Conservation (phyloP, 1,140 invertebrate species). For the Gryon sp. region DNA sequence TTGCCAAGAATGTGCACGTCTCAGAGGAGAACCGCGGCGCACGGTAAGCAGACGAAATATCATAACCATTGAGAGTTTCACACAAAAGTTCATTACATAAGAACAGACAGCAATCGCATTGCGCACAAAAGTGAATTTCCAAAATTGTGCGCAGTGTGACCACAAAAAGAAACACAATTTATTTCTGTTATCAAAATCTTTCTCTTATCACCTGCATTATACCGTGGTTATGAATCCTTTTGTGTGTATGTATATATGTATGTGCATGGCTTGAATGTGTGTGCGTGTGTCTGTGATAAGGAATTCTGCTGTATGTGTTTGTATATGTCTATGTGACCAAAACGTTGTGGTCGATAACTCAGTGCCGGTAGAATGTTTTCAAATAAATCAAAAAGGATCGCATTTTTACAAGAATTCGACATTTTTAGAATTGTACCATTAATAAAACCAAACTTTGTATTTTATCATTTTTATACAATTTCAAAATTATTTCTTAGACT, state of each 20-base stretch:
- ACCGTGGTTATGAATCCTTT: slow-evolving; percentile 1
- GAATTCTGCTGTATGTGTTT: no score
- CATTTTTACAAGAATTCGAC: no score
- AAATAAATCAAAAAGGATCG: no score
- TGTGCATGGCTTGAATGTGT: neutral
- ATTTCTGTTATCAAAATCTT: neutral
- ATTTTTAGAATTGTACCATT: no score
- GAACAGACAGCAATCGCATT: neutral
- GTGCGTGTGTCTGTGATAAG: no score
- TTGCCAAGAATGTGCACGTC: slow-evolving; percentile 36
- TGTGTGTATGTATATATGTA: slow-evolving; percentile 1
- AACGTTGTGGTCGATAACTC: slow-evolving; percentile 43
- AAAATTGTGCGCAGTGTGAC: slow-evolving; percentile 12
- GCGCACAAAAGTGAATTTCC: neutral
- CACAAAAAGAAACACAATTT: no score
- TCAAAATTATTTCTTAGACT: no score
- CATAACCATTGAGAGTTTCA: slow-evolving; percentile 16
- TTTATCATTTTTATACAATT: no score
- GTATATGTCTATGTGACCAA: no score
- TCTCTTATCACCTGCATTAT: slow-evolving; percentile 11
- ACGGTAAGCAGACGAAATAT: slow-evolving; percentile 66
- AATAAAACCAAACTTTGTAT: no score
- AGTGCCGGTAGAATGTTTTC: slow-evolving; percentile 17
- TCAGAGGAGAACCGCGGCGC: slow-evolving; percentile 57
- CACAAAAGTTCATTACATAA: slow-evolving; percentile 24